Evolutionary conservation across 1,140 invertebrate genomes (phyloP).

Genomic region (Nasonia vitripennis): DNA sequence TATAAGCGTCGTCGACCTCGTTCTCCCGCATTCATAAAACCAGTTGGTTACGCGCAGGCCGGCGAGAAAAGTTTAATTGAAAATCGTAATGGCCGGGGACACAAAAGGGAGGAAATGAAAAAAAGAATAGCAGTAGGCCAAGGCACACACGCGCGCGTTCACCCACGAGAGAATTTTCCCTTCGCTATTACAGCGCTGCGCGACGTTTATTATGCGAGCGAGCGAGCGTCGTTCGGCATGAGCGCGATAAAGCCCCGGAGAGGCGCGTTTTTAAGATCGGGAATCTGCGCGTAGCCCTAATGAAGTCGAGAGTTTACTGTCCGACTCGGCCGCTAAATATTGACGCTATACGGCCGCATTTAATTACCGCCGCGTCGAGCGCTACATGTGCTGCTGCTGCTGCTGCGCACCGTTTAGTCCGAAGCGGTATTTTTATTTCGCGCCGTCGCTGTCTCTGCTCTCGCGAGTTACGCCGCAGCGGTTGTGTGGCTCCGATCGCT

Average conservation of each 20-base stretch:
- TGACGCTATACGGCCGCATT: slow-evolving; percentile 25
- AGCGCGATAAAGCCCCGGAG: slow-evolving; percentile 51
- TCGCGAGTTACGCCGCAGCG: too few species aligned
- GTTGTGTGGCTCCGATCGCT: neutral
- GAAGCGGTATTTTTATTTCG: slow-evolving; percentile 36
- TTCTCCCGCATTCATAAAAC: neutral
- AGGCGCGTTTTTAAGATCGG: slow-evolving; percentile 5
- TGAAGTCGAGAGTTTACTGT: slow-evolving; percentile 39
- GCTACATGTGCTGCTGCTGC: neutral
- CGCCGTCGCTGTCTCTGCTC: neutral
- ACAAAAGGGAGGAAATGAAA: slow-evolving; percentile 46
- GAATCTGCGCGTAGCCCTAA: slow-evolving; percentile 15
- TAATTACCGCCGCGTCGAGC: slow-evolving; percentile 16
- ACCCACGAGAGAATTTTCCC: slow-evolving; percentile 16
- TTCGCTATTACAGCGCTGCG: neutral
- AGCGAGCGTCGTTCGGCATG: slow-evolving; percentile 8
- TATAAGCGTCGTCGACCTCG: too few species aligned
- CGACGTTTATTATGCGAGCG: neutral
- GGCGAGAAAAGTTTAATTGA: slow-evolving; percentile 26
- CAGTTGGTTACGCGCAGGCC: neutral
- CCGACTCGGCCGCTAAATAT: slow-evolving; percentile 29
- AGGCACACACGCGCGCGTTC: neutral
- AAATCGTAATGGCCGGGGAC: neutral
- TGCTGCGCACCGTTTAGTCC: slow-evolving; percentile 1
- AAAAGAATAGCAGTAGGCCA: slow-evolving; percentile 17